Evolutionary conservation across 2,797 vertebrate species (phyloP).

Genomic region (Coregonus sp.): DNA sequence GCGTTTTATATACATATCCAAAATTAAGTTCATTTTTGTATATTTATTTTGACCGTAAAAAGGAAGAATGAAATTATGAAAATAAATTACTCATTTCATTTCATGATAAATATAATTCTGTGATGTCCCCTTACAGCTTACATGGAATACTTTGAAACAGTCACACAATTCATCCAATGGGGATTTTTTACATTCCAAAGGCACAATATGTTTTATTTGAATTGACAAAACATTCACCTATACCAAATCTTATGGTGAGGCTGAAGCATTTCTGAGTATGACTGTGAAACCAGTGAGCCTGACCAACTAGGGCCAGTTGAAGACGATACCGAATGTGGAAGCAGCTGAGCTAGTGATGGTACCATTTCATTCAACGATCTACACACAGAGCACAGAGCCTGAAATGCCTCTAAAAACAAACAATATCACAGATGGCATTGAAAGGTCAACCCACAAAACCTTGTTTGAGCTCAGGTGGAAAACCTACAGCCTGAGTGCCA

Average conservation of each 20-base stretch:
- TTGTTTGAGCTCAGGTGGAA: background rate
- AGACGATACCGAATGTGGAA: constrained; percentile 9
- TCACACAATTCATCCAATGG: background rate
- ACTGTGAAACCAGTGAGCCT: background rate
- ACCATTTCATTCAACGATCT: constrained; percentile 61
- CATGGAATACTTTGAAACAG: too few relatives aligned
- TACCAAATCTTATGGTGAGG: background rate
- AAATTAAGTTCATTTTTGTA: background rate
- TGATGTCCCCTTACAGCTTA: too few relatives aligned
- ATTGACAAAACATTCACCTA: background rate
- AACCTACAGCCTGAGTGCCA: background rate
- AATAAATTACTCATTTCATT: background rate
- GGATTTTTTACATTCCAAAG: background rate
- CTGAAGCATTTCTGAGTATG: background rate
- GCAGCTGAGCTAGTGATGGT: constrained; percentile 56
- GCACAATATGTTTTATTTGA: background rate
- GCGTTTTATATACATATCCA: background rate
- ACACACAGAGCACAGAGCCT: constrained; percentile 16
- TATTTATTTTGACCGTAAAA: background rate
- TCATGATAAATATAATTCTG: background rate
- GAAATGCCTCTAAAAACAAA: constrained; percentile 42
- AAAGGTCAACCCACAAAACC: background rate
- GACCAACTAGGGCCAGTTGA: background rate
- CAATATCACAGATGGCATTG: constrained; percentile 23
- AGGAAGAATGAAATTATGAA: background rate